Evolutionary conservation across 2,888 invertebrate species (phyloP), one percentile per base, ranked within the genome.

Genomic region (Anthrax anthrax): DNA sequence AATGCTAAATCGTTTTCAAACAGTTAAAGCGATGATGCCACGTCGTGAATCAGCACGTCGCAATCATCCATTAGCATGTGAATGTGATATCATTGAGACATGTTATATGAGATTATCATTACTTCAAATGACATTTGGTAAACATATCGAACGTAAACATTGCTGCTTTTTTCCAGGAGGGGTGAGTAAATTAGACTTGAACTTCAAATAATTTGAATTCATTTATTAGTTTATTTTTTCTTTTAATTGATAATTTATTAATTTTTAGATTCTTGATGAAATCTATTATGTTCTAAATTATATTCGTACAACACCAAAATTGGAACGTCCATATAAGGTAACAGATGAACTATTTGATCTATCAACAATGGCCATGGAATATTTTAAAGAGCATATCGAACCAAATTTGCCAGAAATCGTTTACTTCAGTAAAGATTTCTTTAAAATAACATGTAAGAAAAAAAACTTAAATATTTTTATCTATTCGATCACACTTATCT

Each of bases 321-420:
- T 89, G 57, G 84, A 84, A 52, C 76, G 89, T 60, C 89, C 92
- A 40, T 92, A 88, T 68, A 89, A 90, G 69, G 88, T 94, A 50
- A 89, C 91, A 10, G 92, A 92, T 70, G 92, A 94, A 67, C 72
- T 94, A 47, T 89, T 91, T 70, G 94, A 94, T 71, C 75, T 94
- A 52, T 91, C 91, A 37, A 90, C 91, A 37, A 94, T 94, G 94
- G 94, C 94, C 34, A 92, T 94, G 92, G 94, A 94, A 69, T 92
- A 92, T 69, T 94, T 94, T 68, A 91, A 91, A 65, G 92, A 94
- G 66, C 82, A 85, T 59, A 88, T 94, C 63, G 91, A 91, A 65
- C 88, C 91, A 9, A 81, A 81, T 55, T 72, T 90, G 59, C 90
- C 90, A 36, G 88, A 89, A 68, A 85, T 90, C 53, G 84, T 85